Percentiles rank a stretch among this genome's conserved stretches.
phyloP scores from a whole-genome alignment of 2,113 vertebrate species.

The Mirza zaza region DNA sequence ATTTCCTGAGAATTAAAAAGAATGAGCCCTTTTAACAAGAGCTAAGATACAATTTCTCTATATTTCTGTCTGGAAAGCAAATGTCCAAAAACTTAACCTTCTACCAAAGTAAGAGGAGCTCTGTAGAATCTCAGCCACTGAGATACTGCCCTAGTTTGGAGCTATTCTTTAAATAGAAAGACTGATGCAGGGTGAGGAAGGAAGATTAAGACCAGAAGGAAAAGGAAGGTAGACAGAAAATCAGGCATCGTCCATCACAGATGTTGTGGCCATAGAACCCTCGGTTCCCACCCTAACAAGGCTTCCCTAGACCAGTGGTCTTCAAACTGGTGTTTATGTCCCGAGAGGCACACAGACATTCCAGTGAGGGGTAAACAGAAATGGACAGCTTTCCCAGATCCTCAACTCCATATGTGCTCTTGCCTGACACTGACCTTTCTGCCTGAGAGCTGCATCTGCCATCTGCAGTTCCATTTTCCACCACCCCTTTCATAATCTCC shows the following conservation, averaged over 20 bases:
- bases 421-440: neutral
- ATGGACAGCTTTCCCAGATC: neutral
- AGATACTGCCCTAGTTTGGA: conserved; percentile 50
- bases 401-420: neutral
- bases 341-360: neutral
- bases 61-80: conserved; percentile 58
- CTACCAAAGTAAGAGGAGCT: conserved; percentile 47
- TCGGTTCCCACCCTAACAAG: neutral
- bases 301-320: neutral
- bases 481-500: neutral
- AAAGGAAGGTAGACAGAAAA: neutral
- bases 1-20: conserved; percentile 69
- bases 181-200: neutral
- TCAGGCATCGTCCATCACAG: neutral
- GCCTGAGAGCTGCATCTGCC: neutral
- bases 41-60: conserved; percentile 54
- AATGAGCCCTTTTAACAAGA: conserved; percentile 60
- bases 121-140: neutral
- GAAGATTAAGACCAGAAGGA: conserved; percentile 8
- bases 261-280: neutral
- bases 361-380: neutral
- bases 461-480: neutral
- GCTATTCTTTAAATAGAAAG: conserved; percentile 58
- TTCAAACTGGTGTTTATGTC: neutral
- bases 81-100: conserved; percentile 32